phyloP scores from a whole-genome alignment of 2,888 invertebrate genomes.

The Tachina lurida region DNA sequence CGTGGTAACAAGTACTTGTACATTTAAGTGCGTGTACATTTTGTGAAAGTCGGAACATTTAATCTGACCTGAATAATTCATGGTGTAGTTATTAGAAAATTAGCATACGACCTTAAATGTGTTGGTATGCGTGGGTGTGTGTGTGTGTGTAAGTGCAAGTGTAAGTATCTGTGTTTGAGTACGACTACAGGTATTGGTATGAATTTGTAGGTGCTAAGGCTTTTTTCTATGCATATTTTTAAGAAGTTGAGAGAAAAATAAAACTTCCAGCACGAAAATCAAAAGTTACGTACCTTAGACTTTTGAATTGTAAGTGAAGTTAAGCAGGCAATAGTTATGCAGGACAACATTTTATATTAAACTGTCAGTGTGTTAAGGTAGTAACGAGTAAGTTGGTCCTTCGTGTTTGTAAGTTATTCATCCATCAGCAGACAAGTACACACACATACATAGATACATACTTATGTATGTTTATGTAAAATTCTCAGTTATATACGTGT shows the following conservation, averaged over 20 bases:
- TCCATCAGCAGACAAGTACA: not conserved
- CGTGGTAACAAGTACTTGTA: slow-evolving; percentile 1
- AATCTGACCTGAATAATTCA: slow-evolving; percentile 68
- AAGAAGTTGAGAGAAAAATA: slow-evolving; percentile 12
- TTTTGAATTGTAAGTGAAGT: slow-evolving; percentile 46
- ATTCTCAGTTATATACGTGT: not conserved
- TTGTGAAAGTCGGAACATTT: slow-evolving; percentile 48
- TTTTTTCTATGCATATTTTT: not conserved
- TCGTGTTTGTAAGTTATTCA: slow-evolving; percentile 1
- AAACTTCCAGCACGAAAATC: slow-evolving; percentile 35
- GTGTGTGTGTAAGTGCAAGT: not conserved
- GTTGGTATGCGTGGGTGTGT: not conserved
- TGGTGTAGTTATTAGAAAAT: slow-evolving; percentile 47
- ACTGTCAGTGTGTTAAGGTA: not conserved
- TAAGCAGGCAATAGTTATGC: slow-evolving; percentile 4
- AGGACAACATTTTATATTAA: slow-evolving; percentile 15
- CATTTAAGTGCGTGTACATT: slow-evolving; percentile 46
- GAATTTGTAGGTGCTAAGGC: slow-evolving; percentile 1
- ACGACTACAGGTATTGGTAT: not conserved
- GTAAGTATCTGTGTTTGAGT: not conserved
- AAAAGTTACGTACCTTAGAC: slow-evolving; percentile 35
- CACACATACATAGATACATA: too few species aligned
- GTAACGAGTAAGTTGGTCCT: slow-evolving; percentile 11
- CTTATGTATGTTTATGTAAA: not conserved
- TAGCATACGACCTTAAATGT: slow-evolving; percentile 57